Base-by-base conservation (phyloP, 2,888 invertebrate genomes). In the Deilephila porcellus region DNA sequence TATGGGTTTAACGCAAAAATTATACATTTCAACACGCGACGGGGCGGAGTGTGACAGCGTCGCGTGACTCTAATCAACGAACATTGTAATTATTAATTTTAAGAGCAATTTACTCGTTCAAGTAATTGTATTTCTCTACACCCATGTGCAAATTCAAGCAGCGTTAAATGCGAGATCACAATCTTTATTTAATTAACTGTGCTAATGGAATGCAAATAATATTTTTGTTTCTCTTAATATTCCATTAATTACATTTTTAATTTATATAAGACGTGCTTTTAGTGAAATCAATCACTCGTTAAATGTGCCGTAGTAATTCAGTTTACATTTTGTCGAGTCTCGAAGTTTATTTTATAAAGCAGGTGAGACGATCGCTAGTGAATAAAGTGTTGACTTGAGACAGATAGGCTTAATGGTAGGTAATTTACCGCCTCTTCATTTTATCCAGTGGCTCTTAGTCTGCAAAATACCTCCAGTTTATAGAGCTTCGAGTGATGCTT, bases 1-100 rank as follows among this genome's bases (percentile, higher is more conserved):
- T 81, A 79, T 79, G 77, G 81, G 77, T 81, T 79, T 82, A 84
- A 87, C 81, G 83, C 82, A 83, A 83, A 86, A 86, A 85, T 86
- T 86, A 86, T 85, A 83, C 85, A 80, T 80, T 78, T 77, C 77
- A 83, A 86, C 89, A 89, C 87, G 89, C 87, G 75, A 89, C 71
- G 74, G 82, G 83, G 83, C 83, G 85, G 84, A 77, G 75, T 76
- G 80, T 76, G 75, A 74, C 63, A 73, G 73, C 71, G 70, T 87
- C 76, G 86, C 87, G 84, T 88, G 87, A 82, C 85, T 74, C 72
- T 83, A 83, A 86, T 85, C 81, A 82, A 79, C 71, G 78, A 78
- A 81, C 75, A 74, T 78, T 73, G 76, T 82, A 81, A 83, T 82
- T 84, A 84, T 83, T 81, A 84, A 82, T 85, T 85, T 85, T 80